phyloP scores from a whole-genome alignment of 2,888 invertebrate species.

The Hipparchia sbordonii region DNA sequence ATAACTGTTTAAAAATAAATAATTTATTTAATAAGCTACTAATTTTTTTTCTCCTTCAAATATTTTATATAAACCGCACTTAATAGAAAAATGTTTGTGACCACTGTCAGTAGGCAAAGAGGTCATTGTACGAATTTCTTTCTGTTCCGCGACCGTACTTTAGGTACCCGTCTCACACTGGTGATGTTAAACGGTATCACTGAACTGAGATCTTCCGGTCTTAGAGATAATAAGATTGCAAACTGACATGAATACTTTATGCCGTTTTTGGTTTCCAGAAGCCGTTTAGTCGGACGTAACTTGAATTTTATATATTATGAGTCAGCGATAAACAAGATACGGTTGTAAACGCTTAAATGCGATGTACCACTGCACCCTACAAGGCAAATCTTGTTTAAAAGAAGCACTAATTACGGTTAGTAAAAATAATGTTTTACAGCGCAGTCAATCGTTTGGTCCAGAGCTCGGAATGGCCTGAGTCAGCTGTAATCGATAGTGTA shows the following conservation, averaged over 20 bases:
- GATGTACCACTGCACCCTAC: conserved; percentile 29
- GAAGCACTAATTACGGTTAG: conserved; percentile 69
- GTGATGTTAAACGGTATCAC: conserved; percentile 28
- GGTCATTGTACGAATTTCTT: too few relatives aligned
- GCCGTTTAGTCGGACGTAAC: conserved; percentile 62
- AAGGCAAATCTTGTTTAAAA: conserved; percentile 55
- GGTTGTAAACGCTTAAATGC: conserved; percentile 37
- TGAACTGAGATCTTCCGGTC: conserved; percentile 57
- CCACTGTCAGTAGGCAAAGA: too few relatives aligned
- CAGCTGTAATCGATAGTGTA: conserved; percentile 78
- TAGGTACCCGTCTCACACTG: conserved; percentile 5
- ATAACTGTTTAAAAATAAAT: too few relatives aligned
- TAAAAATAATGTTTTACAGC: conserved; percentile 75
- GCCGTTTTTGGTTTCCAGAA: conserved; percentile 66
- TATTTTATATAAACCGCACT: too few relatives aligned
- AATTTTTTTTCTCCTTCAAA: too few relatives aligned
- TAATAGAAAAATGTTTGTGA: too few relatives aligned
- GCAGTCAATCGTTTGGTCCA: conserved; percentile 67
- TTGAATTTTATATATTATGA: conserved; percentile 57
- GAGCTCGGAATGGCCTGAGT: conserved; percentile 65
- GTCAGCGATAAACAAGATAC: conserved; percentile 39
- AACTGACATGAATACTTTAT: conserved; percentile 60
- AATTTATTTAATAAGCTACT: too few relatives aligned
- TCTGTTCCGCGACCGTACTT: too few relatives aligned
- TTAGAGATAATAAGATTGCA: conserved; percentile 59